These are phyloP conservation scores for Lanius ludovicianus DNA, from an alignment of 2,113 vertebrate species.

Conservation along the genomic window DNA sequence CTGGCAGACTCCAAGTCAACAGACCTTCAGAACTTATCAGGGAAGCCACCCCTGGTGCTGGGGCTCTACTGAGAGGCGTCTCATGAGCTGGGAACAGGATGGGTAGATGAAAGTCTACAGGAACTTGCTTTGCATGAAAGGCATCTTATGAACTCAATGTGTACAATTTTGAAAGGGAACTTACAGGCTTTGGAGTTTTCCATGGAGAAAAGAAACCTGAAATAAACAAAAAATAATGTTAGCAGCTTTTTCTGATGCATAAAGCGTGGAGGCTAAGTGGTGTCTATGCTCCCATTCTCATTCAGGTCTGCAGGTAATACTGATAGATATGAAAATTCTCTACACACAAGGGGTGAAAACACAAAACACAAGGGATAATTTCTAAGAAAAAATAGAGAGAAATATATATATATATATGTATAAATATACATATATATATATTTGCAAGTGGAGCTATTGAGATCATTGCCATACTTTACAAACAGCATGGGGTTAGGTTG, in stretches of 20 bases:
- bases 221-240: slow-evolving; percentile 82
- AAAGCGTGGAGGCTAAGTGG: neutral
- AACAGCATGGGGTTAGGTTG: slow-evolving; percentile 59
- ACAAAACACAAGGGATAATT: slow-evolving; percentile 5
- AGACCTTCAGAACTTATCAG: neutral
- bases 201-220: slow-evolving; percentile 98
- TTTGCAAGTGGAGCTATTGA: slow-evolving; percentile 23
- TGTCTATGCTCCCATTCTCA: neutral
- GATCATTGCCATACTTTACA: slow-evolving; percentile 56
- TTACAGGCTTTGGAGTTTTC: slow-evolving; percentile 99
- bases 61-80: neutral
- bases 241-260: slow-evolving; percentile 57
- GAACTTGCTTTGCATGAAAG: neutral
- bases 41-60: neutral
- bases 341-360: slow-evolving; percentile 40
- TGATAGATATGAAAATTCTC: neutral
- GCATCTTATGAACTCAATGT: neutral
- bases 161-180: slow-evolving; percentile 68
- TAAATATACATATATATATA: neutral
- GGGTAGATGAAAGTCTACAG: neutral
- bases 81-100: neutral
- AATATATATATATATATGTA: neutral
- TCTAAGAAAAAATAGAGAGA: slow-evolving; percentile 24
- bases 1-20: neutral
- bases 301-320: slow-evolving; percentile 5